These are phyloP conservation scores for Caretta caretta DNA, from an alignment of 2,113 vertebrate species.

Conservation along the genomic window DNA sequence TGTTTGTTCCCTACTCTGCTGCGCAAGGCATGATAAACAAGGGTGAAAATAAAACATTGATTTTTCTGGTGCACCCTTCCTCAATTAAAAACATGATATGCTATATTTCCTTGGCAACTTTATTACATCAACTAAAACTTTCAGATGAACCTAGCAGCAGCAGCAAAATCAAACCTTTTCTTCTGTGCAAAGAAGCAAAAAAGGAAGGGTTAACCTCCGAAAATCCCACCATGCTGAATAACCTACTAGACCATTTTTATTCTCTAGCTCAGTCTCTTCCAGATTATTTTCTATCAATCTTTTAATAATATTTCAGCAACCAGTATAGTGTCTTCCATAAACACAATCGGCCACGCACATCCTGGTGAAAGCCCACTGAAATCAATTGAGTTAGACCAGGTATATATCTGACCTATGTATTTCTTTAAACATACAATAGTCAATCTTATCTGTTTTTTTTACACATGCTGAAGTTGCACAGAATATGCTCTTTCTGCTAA, in stretches of 20 bases:
- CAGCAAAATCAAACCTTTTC: neutral
- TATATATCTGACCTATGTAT: neutral
- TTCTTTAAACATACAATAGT: slow-evolving; percentile 1
- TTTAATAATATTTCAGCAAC: neutral
- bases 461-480: slow-evolving; percentile 36
- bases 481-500: slow-evolving; percentile 22
- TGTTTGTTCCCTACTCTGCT: neutral
- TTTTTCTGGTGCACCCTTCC: neutral
- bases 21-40: neutral
- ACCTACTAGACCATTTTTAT: neutral
- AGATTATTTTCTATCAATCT: neutral
- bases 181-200: neutral
- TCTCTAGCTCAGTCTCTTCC: neutral
- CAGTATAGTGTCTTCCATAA: neutral
- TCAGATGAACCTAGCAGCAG: neutral
- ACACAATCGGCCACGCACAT: neutral
- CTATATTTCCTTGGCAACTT: neutral
- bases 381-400: neutral
- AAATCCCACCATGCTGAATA: neutral
- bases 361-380: neutral
- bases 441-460: slow-evolving; percentile 53
- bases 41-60: neutral
- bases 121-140: neutral
- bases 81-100: neutral
- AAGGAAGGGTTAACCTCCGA: neutral